Conservation (phyloP, 2,113 vertebrate genomes). For the Actenoides hombroni region DNA sequence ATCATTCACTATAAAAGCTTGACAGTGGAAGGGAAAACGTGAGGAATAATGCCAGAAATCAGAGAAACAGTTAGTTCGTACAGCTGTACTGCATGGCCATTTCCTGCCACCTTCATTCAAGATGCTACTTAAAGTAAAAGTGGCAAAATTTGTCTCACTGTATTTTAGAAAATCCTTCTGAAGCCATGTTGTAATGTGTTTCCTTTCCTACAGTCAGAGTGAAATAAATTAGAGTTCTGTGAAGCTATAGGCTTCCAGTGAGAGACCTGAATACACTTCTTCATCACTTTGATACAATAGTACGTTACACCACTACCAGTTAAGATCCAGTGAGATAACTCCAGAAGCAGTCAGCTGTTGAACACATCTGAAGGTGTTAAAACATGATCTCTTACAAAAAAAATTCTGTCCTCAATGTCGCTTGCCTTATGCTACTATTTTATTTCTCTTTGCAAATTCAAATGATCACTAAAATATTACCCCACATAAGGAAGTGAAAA, state of each 20-base stretch:
- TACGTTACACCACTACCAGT: background rate
- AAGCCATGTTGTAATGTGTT: background rate
- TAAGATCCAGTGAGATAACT: background rate
- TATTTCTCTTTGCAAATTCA: background rate
- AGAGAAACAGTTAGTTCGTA: background rate
- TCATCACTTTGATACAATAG: background rate
- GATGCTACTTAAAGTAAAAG: background rate
- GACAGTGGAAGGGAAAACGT: background rate
- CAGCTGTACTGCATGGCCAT: background rate
- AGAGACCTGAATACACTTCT: background rate
- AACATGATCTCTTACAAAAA: background rate
- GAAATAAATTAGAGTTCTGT: background rate
- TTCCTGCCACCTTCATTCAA: background rate
- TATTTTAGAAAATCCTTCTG: background rate
- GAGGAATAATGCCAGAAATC: background rate
- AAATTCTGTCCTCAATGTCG: background rate
- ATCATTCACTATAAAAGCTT: background rate
- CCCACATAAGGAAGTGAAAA: background rate
- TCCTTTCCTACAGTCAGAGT: background rate
- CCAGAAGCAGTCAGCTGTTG: background rate
- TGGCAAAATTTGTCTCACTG: background rate
- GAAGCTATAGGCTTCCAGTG: background rate
- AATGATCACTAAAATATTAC: background rate
- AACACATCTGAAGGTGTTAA: background rate
- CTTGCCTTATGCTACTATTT: background rate